Base-by-base conservation (phyloP, 2,113 vertebrate genomes). In the Hystrix cristata region DNA sequence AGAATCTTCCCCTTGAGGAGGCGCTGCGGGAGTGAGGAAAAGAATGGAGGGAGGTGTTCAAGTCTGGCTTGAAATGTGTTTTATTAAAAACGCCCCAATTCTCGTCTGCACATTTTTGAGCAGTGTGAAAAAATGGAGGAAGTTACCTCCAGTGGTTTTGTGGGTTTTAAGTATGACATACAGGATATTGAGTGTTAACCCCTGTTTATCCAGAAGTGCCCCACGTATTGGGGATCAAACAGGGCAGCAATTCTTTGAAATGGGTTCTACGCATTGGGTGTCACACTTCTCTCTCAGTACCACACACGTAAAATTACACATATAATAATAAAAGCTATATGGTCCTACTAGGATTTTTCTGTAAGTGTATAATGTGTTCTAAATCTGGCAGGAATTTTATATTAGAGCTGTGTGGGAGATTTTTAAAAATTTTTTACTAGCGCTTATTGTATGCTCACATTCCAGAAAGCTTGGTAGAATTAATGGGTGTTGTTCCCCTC, bases 91-190 rank as follows among this genome's bases (percentile, higher is more conserved):
- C 71, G 83, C 92, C 53, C 96, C 67, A 76, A 81, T 95, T 96
- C 80, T 96, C 72, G 51, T 95, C 94, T 95, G 60, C 62, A 67
- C 18, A 55, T 48, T 96, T 93, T 57, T 92, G 87, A 83, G 15
- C 85, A 91, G 84, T 71, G 43, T 95, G 94, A 91, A 82, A 90
- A 2, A 92, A 93, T 53, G 48, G 96, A 97, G 96, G 4, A 95
- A 97, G 71, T 83, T 11, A 84, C 76, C 97, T 91, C 78, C 29
- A 69, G 12, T 57, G 91, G 97, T 95, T 97, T 95, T 97, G 97
- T 85, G 97, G 97, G 82, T 97, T 95, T 95, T 90, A 86, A 97
- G 86, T 95, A 86, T 97, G 97, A 97, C 76, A 97, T 95, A 78
- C 91, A 96, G 93, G 97, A 97, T 84, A 95, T 95, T 90, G 97